Conservation (phyloP, 1,140 invertebrate genomes). For the Eriocheir sinensis region DNA sequence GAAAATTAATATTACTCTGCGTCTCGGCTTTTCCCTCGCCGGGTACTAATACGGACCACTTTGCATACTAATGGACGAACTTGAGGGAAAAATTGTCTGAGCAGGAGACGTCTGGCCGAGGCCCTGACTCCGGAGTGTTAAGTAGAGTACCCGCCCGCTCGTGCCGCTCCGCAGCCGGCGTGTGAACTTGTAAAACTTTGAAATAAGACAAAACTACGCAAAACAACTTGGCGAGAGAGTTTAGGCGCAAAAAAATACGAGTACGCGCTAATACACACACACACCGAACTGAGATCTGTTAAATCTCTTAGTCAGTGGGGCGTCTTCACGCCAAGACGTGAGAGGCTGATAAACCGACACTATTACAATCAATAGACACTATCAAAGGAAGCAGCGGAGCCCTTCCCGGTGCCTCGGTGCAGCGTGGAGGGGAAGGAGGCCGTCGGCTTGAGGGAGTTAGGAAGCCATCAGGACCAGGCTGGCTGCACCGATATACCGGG, state of each 20-base stretch:
- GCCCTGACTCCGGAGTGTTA: not conserved
- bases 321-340: not conserved
- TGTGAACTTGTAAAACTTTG: not conserved
- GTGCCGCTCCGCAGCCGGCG: not conserved
- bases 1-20: constrained; percentile 16
- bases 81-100: not conserved
- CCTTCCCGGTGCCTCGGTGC: not conserved
- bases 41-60: constrained; percentile 23
- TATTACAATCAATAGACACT: not conserved
- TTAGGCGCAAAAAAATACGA: not conserved
- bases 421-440: not conserved
- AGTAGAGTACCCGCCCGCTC: not conserved
- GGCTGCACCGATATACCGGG: not conserved
- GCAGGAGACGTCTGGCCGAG: not conserved
- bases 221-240: not conserved
- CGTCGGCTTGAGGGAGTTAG: not conserved
- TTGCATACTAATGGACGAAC: not conserved
- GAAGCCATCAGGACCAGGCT: not conserved
- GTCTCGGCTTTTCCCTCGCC: not conserved
- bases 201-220: not conserved
- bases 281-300: not conserved
- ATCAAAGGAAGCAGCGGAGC: not conserved
- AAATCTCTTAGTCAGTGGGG: not conserved
- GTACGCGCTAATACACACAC: not conserved
- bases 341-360: not conserved